Evolutionary conservation across 1,140 invertebrate species (phyloP), one percentile per base, ranked within the genome.

Genomic region (Octopus sinensis): DNA sequence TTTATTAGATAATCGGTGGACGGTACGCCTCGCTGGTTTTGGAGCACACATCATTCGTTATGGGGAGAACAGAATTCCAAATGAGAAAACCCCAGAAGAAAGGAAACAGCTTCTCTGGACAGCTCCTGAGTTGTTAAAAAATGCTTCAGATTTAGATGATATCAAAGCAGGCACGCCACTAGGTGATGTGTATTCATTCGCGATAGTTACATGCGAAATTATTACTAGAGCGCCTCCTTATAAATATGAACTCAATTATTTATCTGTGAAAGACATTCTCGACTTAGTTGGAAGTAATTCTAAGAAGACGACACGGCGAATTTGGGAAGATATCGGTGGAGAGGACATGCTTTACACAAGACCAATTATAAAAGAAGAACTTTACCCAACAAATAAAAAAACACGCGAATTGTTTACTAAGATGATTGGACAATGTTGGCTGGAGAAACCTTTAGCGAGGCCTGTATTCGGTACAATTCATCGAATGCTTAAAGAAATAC

Each of bases 1-100:
- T 86, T 95, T 97, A 76, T 95, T 98, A 54, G 97, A 96, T 80
- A 96, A 95, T 85, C 93, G 97, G 79, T 98, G 96, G 96, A 96
- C 97, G 54, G 93, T 97, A 7, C 56, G 56, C 17, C 6, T 62
- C 6, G 6, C 56, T 62, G 56, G 56, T 7, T 62, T 62, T 62
- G 56, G 56, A 62, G 56, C 56, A 7, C 6, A 62, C 6, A 62
- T 17, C 56, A 62, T 62, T 62, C 56, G 56, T 7, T 62, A 7
- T 62, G 56, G 56, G 17, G 6, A 17, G 56, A 7, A 62, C 17
- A 6, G 56, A 7, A 7, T 62, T 6, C 56, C 56, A 17, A 81
- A 76, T 23, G 53, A 80, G 53, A 84, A 86, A 75, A 23, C 79
- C 2, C 54, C 56, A 5, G 76, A 62, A 52, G 30, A 84, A 30